phyloP scores from a whole-genome alignment of 2,113 vertebrate species.

The Thermophis baileyi region DNA sequence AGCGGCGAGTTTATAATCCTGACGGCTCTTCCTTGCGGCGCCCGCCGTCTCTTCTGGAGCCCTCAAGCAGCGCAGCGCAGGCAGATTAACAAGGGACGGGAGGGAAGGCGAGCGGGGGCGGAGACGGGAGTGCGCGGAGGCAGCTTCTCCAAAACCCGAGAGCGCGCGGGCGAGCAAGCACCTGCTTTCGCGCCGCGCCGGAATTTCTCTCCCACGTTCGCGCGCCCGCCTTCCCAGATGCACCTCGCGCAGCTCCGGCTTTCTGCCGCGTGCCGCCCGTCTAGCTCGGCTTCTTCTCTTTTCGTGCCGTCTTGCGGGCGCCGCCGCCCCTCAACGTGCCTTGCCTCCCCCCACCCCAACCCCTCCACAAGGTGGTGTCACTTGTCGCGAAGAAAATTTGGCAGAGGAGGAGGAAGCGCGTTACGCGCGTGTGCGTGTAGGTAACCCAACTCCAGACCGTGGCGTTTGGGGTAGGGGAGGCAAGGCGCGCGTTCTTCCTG shows the following conservation, averaged over 20 bases:
- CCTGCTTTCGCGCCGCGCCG: background rate
- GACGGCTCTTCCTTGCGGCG: conserved; percentile 3
- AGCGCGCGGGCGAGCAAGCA: background rate
- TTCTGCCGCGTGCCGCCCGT: background rate
- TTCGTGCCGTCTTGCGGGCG: background rate
- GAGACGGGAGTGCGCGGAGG: background rate
- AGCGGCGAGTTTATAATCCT: background rate
- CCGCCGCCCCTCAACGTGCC: background rate
- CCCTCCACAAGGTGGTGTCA: background rate
- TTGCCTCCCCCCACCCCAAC: no score
- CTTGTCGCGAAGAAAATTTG: background rate
- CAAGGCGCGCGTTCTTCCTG: background rate
- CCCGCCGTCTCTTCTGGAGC: conserved; percentile 24
- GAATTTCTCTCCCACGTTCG: background rate
- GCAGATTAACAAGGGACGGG: background rate
- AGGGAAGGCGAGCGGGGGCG: background rate
- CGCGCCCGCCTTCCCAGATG: background rate
- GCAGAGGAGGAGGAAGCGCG: no score
- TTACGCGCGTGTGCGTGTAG: background rate
- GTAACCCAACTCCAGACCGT: background rate
- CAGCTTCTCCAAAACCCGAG: background rate
- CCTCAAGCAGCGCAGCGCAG: conserved; percentile 15
- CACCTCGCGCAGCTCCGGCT: background rate
- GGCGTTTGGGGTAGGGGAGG: background rate
- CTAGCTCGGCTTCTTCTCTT: background rate